These are phyloP conservation scores for Sclerurus mexicanus DNA, from an alignment of 2,113 vertebrate genomes.

Conservation along the genomic window DNA sequence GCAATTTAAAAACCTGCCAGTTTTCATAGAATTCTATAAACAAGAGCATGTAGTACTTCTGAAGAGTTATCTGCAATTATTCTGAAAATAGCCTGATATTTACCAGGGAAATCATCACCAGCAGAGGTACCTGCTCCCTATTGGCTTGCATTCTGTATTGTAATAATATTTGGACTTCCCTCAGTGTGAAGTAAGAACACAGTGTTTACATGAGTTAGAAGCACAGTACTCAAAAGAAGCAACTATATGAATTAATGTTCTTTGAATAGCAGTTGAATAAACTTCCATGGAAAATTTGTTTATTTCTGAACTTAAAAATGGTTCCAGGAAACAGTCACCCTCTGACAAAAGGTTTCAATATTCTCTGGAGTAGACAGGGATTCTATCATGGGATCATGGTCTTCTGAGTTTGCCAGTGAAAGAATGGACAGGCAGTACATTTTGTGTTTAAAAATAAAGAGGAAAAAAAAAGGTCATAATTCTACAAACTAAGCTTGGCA, in stretches of 20 bases:
- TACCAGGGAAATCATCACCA: neutral
- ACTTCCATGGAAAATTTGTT: slow-evolving; percentile 44
- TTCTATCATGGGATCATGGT: neutral
- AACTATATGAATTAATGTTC: slow-evolving; percentile 10
- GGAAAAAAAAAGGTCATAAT: rapidly evolving
- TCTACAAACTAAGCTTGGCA: neutral
- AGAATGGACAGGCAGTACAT: neutral
- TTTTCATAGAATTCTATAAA: slow-evolving; percentile 1
- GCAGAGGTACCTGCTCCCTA: neutral
- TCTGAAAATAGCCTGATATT: slow-evolving; percentile 24
- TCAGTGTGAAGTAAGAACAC: slow-evolving; percentile 29
- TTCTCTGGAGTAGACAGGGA: neutral
- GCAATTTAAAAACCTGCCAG: neutral
- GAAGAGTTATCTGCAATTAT: neutral
- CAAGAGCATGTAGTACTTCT: neutral
- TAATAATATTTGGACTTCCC: slow-evolving; percentile 45
- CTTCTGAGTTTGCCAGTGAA: neutral
- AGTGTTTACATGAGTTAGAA: slow-evolving; percentile 32
- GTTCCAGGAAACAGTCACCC: slow-evolving; percentile 22
- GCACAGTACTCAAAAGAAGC: slow-evolving; percentile 27
- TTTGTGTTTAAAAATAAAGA: neutral
- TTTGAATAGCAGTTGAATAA: slow-evolving; percentile 52
- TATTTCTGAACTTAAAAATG: slow-evolving; percentile 41
- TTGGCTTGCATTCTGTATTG: neutral
- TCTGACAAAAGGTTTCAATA: slow-evolving; percentile 7